A percentile compares a stretch with the other conserved stretches of the same genome.
These are phyloP conservation scores for Aphodius granarius DNA, from an alignment of 2,888 invertebrate species.

Conservation along the genomic window DNA sequence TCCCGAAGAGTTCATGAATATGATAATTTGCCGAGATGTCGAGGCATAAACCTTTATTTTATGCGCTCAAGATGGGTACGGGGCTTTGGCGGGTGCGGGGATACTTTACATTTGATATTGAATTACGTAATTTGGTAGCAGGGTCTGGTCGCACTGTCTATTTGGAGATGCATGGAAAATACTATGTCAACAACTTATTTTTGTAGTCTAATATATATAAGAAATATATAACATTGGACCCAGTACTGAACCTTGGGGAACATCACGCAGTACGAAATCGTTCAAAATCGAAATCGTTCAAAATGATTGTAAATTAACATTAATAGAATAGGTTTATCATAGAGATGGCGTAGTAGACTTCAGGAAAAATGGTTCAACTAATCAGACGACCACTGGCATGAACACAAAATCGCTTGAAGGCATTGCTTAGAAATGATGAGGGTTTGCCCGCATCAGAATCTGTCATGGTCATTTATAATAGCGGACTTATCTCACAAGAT, in stretches of 20 bases:
- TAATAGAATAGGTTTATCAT: neutral
- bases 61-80: neutral
- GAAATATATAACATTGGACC: too few relatives aligned
- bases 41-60: neutral
- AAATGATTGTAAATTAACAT: too few relatives aligned
- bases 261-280: too few relatives aligned
- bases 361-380: constrained; percentile 5
- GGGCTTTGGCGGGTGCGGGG: too few relatives aligned
- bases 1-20: neutral
- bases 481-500: constrained; percentile 23
- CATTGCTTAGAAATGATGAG: constrained; percentile 22
- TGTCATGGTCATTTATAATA: constrained; percentile 24
- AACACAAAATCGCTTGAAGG: neutral
- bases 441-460: constrained; percentile 23
- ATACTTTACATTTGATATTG: neutral
- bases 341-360: neutral
- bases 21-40: neutral
- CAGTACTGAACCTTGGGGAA: too few relatives aligned
- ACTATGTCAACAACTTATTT: too few relatives aligned
- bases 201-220: too few relatives aligned
- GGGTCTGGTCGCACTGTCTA: too few relatives aligned
- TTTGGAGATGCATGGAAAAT: too few relatives aligned
- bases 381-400: neutral
- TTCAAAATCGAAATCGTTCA: too few relatives aligned
- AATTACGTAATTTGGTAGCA: too few relatives aligned